Evolutionary conservation across 2,113 vertebrate genomes (phyloP).

Genomic region (Damaliscus lunatus): DNA sequence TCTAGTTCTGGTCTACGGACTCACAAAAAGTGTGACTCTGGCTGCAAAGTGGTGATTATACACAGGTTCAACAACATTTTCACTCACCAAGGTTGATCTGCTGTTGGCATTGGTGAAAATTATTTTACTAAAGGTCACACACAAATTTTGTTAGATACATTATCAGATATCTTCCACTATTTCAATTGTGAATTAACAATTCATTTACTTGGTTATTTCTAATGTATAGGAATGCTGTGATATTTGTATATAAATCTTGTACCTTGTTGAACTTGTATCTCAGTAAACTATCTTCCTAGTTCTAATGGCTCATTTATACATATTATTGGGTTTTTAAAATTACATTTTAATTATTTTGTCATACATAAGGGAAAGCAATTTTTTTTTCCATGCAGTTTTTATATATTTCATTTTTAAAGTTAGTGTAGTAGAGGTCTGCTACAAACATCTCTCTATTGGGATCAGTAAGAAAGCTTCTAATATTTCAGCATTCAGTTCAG

Average conservation of each 20-base stretch:
- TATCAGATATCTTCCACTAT: not conserved
- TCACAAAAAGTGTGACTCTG: not conserved
- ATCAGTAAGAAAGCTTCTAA: not conserved
- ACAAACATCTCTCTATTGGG: not conserved
- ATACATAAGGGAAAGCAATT: not conserved
- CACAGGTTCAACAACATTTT: not conserved
- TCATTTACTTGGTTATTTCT: not conserved
- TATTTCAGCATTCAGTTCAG: not conserved
- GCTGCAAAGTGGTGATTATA: not conserved
- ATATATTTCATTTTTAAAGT: not conserved
- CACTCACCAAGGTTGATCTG: not conserved
- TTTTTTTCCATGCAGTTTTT: not conserved
- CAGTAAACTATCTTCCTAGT: not conserved
- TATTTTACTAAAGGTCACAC: not conserved
- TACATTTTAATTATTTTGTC: not conserved
- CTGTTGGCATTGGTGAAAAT: not conserved
- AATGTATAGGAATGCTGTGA: not conserved
- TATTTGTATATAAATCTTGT: not conserved
- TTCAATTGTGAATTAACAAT: not conserved
- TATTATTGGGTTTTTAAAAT: not conserved
- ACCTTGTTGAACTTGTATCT: not conserved
- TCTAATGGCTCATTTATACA: not conserved
- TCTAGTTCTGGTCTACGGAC: not conserved
- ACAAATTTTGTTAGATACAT: not conserved
- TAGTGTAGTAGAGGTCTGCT: not conserved